These are phyloP conservation scores for Ceratotherium simum DNA, from an alignment of 2,113 vertebrate genomes.

Conservation along the genomic window DNA sequence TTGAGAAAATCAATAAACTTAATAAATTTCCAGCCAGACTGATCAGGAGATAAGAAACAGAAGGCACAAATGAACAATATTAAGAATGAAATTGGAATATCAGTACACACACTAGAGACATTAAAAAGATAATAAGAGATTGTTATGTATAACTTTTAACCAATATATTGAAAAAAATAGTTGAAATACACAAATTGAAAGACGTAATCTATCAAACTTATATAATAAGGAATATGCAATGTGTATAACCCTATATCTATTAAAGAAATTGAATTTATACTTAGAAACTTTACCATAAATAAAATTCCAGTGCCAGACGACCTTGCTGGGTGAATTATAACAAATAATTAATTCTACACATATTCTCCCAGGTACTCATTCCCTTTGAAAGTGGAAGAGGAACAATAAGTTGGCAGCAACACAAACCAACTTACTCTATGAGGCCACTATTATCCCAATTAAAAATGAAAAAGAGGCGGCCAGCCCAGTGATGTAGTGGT, in stretches of 20 bases:
- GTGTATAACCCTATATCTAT: neutral
- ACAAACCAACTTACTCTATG: neutral
- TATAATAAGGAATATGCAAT: neutral
- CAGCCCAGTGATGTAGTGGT: no score
- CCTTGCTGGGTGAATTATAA: neutral
- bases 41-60: neutral
- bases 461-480: neutral
- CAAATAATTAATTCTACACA: neutral
- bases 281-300: neutral
- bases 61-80: neutral
- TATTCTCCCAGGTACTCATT: neutral
- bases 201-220: neutral
- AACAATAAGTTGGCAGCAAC: neutral
- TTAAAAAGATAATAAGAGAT: neutral
- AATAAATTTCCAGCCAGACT: neutral
- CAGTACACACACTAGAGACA: neutral
- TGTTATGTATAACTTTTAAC: neutral
- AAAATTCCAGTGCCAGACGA: neutral
- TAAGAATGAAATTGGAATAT: neutral
- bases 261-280: neutral
- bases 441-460: neutral
- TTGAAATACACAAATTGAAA: neutral
- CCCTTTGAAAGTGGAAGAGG: neutral
- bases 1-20: neutral
- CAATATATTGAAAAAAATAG: neutral